These are phyloP conservation scores for Amphilophus citrinellus DNA, from an alignment of 2,113 vertebrate species.

Conservation along the genomic window DNA sequence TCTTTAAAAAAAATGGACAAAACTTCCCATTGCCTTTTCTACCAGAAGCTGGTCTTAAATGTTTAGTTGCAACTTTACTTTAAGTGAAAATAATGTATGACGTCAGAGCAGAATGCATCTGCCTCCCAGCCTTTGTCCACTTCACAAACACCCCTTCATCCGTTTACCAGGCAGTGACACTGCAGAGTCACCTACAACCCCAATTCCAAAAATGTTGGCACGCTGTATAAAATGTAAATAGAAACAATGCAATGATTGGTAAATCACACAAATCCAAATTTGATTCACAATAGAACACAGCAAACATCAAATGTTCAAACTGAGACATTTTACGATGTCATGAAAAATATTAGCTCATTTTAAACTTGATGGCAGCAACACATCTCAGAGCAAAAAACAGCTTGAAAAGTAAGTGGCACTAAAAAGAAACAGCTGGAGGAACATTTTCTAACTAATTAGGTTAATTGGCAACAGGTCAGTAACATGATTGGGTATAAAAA, in stretches of 20 bases:
- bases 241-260: too few relatives aligned
- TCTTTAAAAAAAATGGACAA: not conserved
- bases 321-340: not conserved
- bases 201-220: not conserved
- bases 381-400: not conserved
- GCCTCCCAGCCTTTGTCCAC: not conserved
- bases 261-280: too few relatives aligned
- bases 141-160: not conserved
- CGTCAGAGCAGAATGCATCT: not conserved
- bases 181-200: slow-evolving; percentile 10
- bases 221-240: too few relatives aligned
- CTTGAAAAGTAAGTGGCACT: not conserved
- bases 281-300: too few relatives aligned
- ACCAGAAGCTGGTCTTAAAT: not conserved
- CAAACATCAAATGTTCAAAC: too few relatives aligned
- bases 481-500: not conserved
- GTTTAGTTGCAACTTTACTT: not conserved
- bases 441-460: not conserved
- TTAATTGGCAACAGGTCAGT: rapidly evolving
- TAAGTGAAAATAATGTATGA: not conserved
- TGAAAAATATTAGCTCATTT: not conserved
- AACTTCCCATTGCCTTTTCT: not conserved
- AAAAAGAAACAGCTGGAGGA: not conserved
- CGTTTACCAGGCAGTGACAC: slow-evolving; percentile 17
- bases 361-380: not conserved